Percentiles rank a stretch among this genome's conserved stretches.
These are phyloP conservation scores for Hirundichthys speculiger DNA, from an alignment of 2,113 vertebrate species.

Conservation along the genomic window DNA sequence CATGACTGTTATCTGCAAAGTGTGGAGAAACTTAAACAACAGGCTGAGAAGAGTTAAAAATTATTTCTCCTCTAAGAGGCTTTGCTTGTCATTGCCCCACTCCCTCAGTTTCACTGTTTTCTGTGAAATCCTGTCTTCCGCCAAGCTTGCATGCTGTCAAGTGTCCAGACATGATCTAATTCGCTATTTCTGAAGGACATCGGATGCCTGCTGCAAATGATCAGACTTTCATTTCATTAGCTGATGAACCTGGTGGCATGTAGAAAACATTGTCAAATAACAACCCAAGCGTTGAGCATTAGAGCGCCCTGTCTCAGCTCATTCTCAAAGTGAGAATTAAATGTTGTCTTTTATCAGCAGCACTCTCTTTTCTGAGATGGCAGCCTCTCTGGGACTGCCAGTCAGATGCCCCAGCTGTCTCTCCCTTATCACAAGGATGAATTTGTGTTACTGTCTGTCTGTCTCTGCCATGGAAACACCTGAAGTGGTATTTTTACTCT, in stretches of 20 bases:
- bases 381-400: slow-evolving; percentile 38
- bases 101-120: slow-evolving; percentile 7
- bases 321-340: slow-evolving; percentile 50
- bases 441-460: slow-evolving; percentile 2
- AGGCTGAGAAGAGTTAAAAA: no score
- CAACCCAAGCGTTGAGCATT: not conserved
- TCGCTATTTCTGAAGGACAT: slow-evolving; percentile 24
- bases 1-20: slow-evolving; percentile 37
- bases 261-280: slow-evolving; percentile 1
- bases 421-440: not conserved
- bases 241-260: slow-evolving; percentile 9
- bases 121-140: slow-evolving; percentile 33
- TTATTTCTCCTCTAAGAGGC: slow-evolving; percentile 48
- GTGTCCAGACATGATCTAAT: slow-evolving; percentile 15
- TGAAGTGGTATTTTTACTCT: slow-evolving; percentile 29
- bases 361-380: slow-evolving; percentile 29
- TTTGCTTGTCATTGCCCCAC: slow-evolving; percentile 23
- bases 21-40: slow-evolving; percentile 23
- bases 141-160: slow-evolving; percentile 23
- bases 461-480: slow-evolving; percentile 10
- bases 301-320: slow-evolving; percentile 29
- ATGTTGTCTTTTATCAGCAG: slow-evolving; percentile 53
- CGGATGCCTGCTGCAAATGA: slow-evolving; percentile 13
- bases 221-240: slow-evolving; percentile 35
- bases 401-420: slow-evolving; percentile 29